Base-by-base conservation (phyloP, 2,888 invertebrate genomes). In the Helobdella robusta region DNA sequence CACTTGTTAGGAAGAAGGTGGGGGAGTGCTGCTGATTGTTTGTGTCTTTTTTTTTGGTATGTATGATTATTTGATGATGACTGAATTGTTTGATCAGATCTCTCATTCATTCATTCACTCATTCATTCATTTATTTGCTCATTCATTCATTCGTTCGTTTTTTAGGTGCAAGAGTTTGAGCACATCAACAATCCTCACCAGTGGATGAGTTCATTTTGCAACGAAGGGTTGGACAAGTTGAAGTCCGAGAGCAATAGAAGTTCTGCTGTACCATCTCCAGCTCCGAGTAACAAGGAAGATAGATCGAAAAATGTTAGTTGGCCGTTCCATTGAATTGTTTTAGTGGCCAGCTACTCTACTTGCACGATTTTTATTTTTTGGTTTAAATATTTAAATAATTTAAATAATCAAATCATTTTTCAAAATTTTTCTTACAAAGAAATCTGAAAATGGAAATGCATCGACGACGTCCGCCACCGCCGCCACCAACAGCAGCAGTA, bases 111-210 rank as follows among this genome's bases (percentile, higher is more conserved):
- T 1, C 25, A 54, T 25, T 35, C 18, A 2, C 1, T 2, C 30
- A 5, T 60, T 60, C 23, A 18, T 60, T 8, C 25, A 11, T 60
- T n/a, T 11, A 36, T 60, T 35, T 18, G 25, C 11, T 8, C n/a
- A 6, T 15, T 18, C 18, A 3, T 35, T 18, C 44, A 40, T 28
- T n/a, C n/a, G n/a, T n/a, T n/a, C n/a, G n/a, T n/a, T n/a, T n/a
- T 59, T 30, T n/a, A 36, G 84, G 94, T 97, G 36, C 95, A 95
- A 78, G 98, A 99, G 77, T 99, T 98, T 79, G 98, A 99, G 78
- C 88, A 89, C 75, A 93, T 95, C 69, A 99, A 99, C 78, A 97
- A 97, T 0, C 89, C 90, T n/a, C n/a, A n/a, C 73, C 93, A 94
- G 78, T 94, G 93, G 75, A 93, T 98, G 91, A n/a, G 20, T 0